phyloP scores from a whole-genome alignment of 2,113 vertebrate genomes.

The Anoura caudifer region DNA sequence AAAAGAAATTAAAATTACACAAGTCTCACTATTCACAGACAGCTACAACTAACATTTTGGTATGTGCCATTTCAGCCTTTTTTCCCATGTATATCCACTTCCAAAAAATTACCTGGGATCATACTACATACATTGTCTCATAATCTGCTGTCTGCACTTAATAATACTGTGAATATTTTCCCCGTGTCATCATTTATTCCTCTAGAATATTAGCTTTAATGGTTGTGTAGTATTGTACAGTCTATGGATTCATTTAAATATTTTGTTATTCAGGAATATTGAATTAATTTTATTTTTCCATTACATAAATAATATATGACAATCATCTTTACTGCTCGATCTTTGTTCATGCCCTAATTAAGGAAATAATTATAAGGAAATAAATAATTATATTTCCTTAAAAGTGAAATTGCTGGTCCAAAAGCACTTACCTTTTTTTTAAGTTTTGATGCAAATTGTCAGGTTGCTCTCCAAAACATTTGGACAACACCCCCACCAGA shows the following conservation, averaged over 20 bases:
- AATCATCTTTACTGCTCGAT: not conserved
- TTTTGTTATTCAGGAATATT: not conserved
- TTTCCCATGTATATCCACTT: not conserved
- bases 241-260: not conserved
- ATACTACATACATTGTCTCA: not conserved
- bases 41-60: not conserved
- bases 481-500: not conserved
- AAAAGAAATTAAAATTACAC: not conserved
- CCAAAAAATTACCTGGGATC: not conserved
- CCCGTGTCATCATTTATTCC: not conserved
- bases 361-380: too few species aligned
- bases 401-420: not conserved
- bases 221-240: not conserved
- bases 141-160: not conserved
- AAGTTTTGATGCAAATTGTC: not conserved
- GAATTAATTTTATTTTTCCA: not conserved
- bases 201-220: not conserved
- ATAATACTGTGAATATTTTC: not conserved
- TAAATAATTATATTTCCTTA: too few species aligned
- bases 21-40: not conserved
- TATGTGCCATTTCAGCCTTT: not conserved
- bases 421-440: not conserved
- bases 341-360: not conserved
- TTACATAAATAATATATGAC: not conserved
- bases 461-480: not conserved